Base-by-base conservation (phyloP, 2,888 invertebrate genomes). In the Microctonus brassicae region DNA sequence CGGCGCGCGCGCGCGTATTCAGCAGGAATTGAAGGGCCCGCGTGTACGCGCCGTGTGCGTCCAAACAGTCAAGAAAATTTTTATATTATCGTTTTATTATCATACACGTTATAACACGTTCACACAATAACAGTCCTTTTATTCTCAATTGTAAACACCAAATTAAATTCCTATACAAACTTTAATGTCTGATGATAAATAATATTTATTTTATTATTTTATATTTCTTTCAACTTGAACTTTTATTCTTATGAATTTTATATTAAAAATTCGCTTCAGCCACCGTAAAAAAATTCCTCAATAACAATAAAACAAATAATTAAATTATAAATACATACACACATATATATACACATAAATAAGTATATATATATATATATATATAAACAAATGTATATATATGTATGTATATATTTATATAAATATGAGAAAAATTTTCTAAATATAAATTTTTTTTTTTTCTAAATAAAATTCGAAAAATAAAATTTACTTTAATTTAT, bases 21-120 rank as follows among this genome's bases (percentile, higher is more conserved):
- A 26, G 47, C 10, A 69, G 36, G 39, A 34, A 60, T 67, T 53
- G 58, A 72, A 63, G 68, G 47, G 47, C 47, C 66, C 67, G 67
- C 67, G 67, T 68, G 67, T 68, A 42, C 67, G 67, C 67, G 60
- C 58, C 60, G 67, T 68, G 66, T 66, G 55, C 57, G 66, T 66
- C 66, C 26, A 47, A 7, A 47, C 63, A 39, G 29, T 57, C 11
- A n/a, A n/a, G n/a, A n/a, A n/a, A 2, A 26, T 26, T 58, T 34
- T 58, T 58, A 39, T 61, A 2, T 39, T 6, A n/a, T 17, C 17
- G 9, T 22, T 24, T 1, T 17, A 2, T 39, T 24, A 11, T 34
- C 24, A 61, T 22, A 42, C 24, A 61, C 39, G 24, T 22, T 61
- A 22, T 61, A 20, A 39, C 20, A 11, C 39, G 24, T 22, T 9